A percentile compares a stretch with the other conserved stretches of the same genome.
Evolutionary conservation across 2,113 vertebrate genomes (phyloP).

Genomic region (Python bivittatus): DNA sequence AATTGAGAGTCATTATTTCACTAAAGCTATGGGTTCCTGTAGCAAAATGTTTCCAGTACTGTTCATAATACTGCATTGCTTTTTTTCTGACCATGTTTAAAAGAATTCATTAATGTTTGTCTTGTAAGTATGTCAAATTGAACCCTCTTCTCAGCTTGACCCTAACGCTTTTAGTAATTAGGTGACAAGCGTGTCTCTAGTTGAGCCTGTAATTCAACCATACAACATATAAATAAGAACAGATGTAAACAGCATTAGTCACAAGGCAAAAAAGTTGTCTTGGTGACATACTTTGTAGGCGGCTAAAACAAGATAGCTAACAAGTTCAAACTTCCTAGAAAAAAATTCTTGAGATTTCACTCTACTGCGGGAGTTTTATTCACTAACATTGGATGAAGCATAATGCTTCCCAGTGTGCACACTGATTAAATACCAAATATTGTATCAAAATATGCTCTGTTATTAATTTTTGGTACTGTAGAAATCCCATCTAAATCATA

Average conservation of each 20-base stretch:
- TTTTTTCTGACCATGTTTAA: background rate
- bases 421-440: slow-evolving; percentile 52
- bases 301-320: background rate
- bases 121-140: background rate
- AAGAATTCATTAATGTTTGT: background rate
- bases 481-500: background rate
- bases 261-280: background rate
- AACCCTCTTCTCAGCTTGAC: background rate
- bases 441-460: background rate
- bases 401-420: slow-evolving; percentile 42
- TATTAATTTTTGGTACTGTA: background rate
- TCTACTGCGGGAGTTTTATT: slow-evolving; percentile 19
- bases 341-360: background rate
- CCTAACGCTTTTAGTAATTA: background rate
- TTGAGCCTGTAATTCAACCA: background rate
- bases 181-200: background rate
- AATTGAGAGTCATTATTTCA: background rate
- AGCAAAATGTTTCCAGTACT: background rate
- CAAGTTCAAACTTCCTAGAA: background rate
- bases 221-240: background rate
- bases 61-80: background rate
- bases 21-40: background rate
- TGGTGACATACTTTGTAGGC: background rate
- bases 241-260: background rate
- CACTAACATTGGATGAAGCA: background rate